Percentiles rank a stretch among this genome's conserved stretches.
These are phyloP conservation scores for Gnathonemus echidnorhynchus DNA, from an alignment of 2,113 vertebrate genomes.

Conservation along the genomic window DNA sequence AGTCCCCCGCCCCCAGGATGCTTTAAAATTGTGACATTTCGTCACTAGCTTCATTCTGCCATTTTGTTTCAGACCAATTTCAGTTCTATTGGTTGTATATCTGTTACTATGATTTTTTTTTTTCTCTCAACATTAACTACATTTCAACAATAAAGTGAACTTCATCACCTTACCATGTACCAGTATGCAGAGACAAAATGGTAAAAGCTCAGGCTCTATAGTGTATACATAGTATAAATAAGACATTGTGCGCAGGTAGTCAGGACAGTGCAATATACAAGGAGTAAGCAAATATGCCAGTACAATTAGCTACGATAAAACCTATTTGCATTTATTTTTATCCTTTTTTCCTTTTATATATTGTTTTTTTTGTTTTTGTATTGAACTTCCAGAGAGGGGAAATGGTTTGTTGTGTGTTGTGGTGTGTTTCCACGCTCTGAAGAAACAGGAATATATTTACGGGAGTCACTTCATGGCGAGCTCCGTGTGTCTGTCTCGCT, in stretches of 20 bases:
- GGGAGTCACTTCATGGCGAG: neutral
- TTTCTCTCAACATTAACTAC: neutral
- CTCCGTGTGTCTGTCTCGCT: constrained; percentile 10
- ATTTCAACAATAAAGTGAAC: neutral
- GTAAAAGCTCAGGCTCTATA: neutral
- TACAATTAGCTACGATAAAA: neutral
- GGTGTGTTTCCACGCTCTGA: neutral
- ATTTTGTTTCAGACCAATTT: neutral
- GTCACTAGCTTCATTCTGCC: neutral
- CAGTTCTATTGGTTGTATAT: neutral
- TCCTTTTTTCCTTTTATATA: neutral
- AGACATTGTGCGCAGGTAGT: neutral
- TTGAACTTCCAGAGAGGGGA: neutral
- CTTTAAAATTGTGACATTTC: neutral
- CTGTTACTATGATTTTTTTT: neutral
- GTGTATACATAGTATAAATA: neutral
- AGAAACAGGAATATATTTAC: neutral
- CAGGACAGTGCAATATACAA: neutral
- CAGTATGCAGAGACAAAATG: neutral
- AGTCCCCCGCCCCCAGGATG: neutral
- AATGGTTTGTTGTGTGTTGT: neutral
- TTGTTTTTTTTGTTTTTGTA: neutral
- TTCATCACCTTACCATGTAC: neutral
- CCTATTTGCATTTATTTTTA: neutral
- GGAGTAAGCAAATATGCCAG: neutral